Evolutionary conservation across 2,113 vertebrate species (phyloP).

Genomic region (Cacatua alba): DNA sequence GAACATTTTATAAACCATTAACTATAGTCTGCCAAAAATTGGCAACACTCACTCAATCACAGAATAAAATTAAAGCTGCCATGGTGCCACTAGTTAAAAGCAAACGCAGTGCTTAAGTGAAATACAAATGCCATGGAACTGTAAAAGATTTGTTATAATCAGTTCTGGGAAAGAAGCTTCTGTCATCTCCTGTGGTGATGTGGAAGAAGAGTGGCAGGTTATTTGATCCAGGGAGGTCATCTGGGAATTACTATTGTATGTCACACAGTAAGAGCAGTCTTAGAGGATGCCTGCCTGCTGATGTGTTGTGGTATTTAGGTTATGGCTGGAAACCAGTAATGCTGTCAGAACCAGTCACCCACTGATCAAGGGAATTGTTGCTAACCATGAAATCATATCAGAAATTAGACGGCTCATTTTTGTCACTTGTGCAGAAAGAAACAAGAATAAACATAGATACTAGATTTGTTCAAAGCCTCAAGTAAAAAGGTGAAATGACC

Average conservation of each 20-base stretch:
- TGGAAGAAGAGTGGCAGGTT: background rate
- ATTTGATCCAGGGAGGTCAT: background rate
- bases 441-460: background rate
- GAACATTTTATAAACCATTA: constrained; percentile 44
- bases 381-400: background rate
- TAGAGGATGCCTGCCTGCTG: background rate
- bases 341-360: background rate
- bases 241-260: background rate
- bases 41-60: background rate
- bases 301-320: background rate
- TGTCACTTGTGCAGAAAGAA: background rate
- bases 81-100: background rate
- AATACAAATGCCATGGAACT: background rate
- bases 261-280: background rate
- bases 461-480: background rate
- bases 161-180: background rate
- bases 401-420: background rate
- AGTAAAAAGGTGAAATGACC: background rate
- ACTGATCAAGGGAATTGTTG: background rate
- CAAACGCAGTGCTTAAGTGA: background rate
- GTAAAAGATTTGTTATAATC: background rate
- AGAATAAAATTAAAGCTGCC: background rate
- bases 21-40: background rate
- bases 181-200: background rate
- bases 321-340: background rate